Conservation (phyloP, 1,140 invertebrate genomes). For the Coelopa frigida region DNA sequence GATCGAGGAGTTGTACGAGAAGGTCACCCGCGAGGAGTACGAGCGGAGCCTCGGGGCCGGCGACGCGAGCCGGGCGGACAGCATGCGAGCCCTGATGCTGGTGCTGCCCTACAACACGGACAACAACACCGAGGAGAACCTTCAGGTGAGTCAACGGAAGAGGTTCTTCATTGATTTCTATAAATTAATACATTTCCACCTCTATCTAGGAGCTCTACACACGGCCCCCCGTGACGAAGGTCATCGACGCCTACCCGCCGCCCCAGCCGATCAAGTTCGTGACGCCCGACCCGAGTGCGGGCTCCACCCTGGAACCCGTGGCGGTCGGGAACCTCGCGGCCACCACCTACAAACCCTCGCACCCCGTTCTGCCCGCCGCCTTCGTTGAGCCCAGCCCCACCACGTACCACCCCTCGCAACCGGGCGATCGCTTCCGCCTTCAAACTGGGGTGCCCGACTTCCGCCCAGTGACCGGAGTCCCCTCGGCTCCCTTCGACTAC, state of each 20-base stretch:
- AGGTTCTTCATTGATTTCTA: no score
- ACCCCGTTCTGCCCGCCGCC: slow-evolving; percentile 4
- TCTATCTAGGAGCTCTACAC: slow-evolving; percentile 33
- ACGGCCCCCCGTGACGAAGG: slow-evolving; percentile 35
- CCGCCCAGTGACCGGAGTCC: slow-evolving; percentile 15
- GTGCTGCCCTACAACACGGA: slow-evolving; percentile 51
- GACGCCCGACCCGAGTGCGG: slow-evolving; percentile 28
- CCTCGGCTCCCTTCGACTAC: slow-evolving; percentile 23
- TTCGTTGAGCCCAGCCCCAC: slow-evolving; percentile 23
- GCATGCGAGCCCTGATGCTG: slow-evolving; percentile 51
- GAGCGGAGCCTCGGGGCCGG: slow-evolving; percentile 38
- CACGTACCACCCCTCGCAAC: slow-evolving; percentile 37
- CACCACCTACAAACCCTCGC: slow-evolving; percentile 39
- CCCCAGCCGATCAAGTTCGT: slow-evolving; percentile 36
- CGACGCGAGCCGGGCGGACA: slow-evolving; percentile 45
- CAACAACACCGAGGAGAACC: slow-evolving; percentile 42
- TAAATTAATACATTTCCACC: slow-evolving; percentile 2
- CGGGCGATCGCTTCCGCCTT: slow-evolving; percentile 27
- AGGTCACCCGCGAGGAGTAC: slow-evolving; percentile 48
- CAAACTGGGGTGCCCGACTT: no score
- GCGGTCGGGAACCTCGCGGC: slow-evolving; percentile 25
- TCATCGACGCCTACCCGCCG: slow-evolving; percentile 35
- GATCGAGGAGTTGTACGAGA: slow-evolving; percentile 51
- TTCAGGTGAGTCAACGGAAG: slow-evolving; percentile 24
- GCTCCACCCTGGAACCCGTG: slow-evolving; percentile 19